Evolutionary conservation across 2,113 vertebrate species (phyloP).

Genomic region (Marcusenius ussheri): DNA sequence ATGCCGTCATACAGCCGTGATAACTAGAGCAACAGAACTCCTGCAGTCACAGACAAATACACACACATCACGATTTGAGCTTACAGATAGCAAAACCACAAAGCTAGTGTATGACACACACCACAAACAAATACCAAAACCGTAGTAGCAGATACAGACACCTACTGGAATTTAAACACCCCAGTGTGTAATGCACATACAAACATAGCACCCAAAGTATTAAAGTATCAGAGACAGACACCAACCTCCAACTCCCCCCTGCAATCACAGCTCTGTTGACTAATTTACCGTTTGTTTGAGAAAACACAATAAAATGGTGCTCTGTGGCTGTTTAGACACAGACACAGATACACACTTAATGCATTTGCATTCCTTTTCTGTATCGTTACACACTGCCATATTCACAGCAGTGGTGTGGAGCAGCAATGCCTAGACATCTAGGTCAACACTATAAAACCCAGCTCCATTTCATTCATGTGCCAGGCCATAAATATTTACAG

Average conservation of each 20-base stretch:
- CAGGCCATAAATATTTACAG: constrained; percentile 7
- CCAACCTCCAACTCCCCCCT: not conserved
- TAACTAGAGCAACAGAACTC: not conserved
- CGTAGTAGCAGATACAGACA: not conserved
- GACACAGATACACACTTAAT: not conserved
- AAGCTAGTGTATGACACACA: not conserved
- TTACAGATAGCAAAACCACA: not conserved
- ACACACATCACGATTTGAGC: not conserved
- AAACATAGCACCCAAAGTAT: not conserved
- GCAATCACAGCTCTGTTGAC: not conserved
- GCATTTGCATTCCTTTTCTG: not conserved
- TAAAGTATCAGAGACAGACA: not conserved
- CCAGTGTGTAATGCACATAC: not conserved
- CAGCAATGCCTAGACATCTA: not conserved
- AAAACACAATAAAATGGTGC: not conserved
- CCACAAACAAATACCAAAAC: not conserved
- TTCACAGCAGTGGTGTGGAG: not conserved
- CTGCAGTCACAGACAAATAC: not conserved
- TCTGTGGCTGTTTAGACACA: not conserved
- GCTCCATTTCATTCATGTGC: not conserved
- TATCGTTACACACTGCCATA: not conserved
- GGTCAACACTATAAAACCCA: not conserved
- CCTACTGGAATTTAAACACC: not conserved
- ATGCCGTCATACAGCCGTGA: not conserved
- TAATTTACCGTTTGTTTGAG: not conserved